Percentiles rank a stretch among this genome's conserved stretches.
Evolutionary conservation across 2,797 vertebrate species (phyloP).

Genomic region (Leucoraja ocellata): DNA sequence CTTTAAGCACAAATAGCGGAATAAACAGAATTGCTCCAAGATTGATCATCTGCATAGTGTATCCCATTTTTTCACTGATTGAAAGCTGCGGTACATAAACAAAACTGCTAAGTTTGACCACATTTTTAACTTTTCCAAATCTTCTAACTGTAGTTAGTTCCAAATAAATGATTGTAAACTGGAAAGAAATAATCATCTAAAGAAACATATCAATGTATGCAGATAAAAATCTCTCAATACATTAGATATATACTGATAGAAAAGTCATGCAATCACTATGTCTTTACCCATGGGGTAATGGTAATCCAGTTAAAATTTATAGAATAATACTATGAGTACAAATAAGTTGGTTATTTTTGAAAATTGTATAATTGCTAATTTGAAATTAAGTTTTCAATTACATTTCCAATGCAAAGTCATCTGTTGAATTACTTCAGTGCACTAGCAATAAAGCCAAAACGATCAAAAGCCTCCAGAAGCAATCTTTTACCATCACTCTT

Average conservation of each 20-base stretch:
- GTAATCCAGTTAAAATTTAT: not conserved
- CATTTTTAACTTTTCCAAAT: not conserved
- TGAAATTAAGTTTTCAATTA: not conserved
- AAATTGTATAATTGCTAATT: not conserved
- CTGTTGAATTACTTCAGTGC: not conserved
- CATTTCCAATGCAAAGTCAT: not conserved
- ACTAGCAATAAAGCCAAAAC: not conserved
- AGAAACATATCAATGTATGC: not conserved
- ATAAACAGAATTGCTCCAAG: constrained; percentile 26
- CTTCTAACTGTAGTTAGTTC: not conserved
- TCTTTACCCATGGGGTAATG: too few relatives aligned
- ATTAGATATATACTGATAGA: not conserved
- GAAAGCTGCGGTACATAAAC: constrained; percentile 13
- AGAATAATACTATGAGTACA: not conserved
- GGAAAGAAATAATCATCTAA: not conserved
- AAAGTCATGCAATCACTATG: not conserved
- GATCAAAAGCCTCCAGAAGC: not conserved
- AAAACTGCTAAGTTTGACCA: constrained; percentile 14
- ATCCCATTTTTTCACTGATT: constrained; percentile 19
- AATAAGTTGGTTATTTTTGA: not conserved
- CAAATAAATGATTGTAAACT: not conserved
- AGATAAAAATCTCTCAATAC: not conserved
- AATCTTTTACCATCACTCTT: not conserved
- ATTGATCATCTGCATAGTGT: constrained; percentile 13
- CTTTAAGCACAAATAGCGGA: constrained; percentile 6